These are phyloP conservation scores for Phrynosoma blainvillii DNA, from an alignment of 2,113 vertebrate species.

Conservation along the genomic window DNA sequence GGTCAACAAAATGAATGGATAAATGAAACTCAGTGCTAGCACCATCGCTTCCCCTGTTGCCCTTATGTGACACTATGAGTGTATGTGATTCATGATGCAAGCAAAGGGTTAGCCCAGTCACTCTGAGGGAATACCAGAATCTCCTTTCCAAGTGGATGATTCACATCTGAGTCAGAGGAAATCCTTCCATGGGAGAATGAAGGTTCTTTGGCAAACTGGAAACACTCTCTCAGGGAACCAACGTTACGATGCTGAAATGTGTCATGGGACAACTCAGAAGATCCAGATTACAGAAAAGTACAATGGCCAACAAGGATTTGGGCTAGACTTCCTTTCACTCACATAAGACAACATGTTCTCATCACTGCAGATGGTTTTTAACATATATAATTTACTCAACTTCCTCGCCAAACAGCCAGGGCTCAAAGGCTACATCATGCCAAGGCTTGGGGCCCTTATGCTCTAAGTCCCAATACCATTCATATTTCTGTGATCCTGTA, in stretches of 20 bases:
- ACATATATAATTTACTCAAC: background rate
- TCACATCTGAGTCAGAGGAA: conserved; percentile 77
- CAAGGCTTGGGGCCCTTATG: too few relatives aligned
- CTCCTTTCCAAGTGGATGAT: conserved; percentile 72
- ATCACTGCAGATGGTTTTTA: conserved; percentile 30
- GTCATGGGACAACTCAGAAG: conserved; percentile 73
- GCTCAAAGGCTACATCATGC: conserved; percentile 50
- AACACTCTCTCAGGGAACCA: conserved; percentile 66
- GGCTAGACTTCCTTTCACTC: conserved; percentile 46
- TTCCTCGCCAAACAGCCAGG: background rate
- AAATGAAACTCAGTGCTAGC: conserved; percentile 54
- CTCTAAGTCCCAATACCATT: too few relatives aligned
- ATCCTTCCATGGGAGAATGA: conserved; percentile 58
- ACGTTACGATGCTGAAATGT: conserved; percentile 59
- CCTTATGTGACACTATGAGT: conserved; percentile 27
- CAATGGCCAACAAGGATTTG: conserved; percentile 64
- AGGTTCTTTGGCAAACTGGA: conserved; percentile 64
- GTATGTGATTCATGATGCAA: conserved; percentile 71
- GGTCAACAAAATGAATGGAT: conserved; percentile 59
- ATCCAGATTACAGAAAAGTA: conserved; percentile 66
- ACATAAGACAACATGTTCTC: conserved; percentile 51
- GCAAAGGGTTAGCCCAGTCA: conserved; percentile 55
- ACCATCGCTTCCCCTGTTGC: conserved; percentile 19
- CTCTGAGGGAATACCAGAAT: conserved; percentile 69
- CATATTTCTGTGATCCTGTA: too few relatives aligned